Base-by-base conservation (phyloP, 2,113 vertebrate genomes). In the Hippocampus abdominalis region DNA sequence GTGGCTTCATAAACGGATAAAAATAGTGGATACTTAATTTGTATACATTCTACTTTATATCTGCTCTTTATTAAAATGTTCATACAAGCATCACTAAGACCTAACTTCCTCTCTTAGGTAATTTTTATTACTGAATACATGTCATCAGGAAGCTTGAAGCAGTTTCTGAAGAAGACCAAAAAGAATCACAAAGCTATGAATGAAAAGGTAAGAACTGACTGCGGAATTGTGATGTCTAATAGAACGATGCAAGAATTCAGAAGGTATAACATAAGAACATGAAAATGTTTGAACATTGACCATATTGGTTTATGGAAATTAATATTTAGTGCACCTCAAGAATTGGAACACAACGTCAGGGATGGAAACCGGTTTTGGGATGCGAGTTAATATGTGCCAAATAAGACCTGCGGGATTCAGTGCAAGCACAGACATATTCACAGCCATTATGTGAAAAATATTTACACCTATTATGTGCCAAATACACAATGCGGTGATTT, bases 71-170 rank as follows among this genome's bases (percentile, higher is more conserved):
- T 48, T 16, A 2, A 27, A 48, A 64, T 23, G 13, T 32, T 61
- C 54, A 40, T 16, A 3, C 64, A 2, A 69, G 61, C 54, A 64
- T n/a, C 64, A 65, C 25, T 6, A 36, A 36, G 32, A 36, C 32
- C 32, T 36, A 36, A 36, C 32, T 16, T 72, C 23, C 68, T 13
- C n/a, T 32, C 5, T 66, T 81, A 98, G 97, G 96, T 99, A 21
- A 98, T 99, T 91, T 99, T 99, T 90, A 99, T 99, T 73, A 99
- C 97, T 23, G 97, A 99, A 80, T 99, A 99, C 71, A 99, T 99
- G 97, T 99, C 97, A 68, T 99, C 97, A 39, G 97, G 97, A 64
- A 99, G 97, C 84, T 90, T 99, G 81, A 99, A 99, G 81, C 97
- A 99, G 81, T 99, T 99, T 90, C 89, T 99, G 72, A 99, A 99